phyloP scores from a whole-genome alignment of 2,797 vertebrate genomes.

The Menidia menidia region DNA sequence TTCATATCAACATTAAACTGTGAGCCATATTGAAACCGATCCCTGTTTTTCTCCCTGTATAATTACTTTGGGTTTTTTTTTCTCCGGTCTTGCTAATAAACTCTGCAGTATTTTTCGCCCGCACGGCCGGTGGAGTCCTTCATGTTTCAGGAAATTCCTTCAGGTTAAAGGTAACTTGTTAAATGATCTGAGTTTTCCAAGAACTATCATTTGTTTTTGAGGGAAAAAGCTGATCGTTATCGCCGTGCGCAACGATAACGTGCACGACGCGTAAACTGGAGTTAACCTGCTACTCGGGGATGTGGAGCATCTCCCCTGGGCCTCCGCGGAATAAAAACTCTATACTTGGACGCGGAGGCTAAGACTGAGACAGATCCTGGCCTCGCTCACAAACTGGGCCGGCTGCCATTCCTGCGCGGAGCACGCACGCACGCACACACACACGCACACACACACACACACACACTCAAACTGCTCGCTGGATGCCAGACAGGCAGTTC shows the following conservation, averaged over 20 bases:
- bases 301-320: constrained; percentile 39
- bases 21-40: too few relatives aligned
- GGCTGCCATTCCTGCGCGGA: constrained; percentile 69
- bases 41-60: too few relatives aligned
- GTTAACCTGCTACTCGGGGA: constrained; percentile 27
- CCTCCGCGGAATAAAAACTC: constrained; percentile 52
- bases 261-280: constrained; percentile 15
- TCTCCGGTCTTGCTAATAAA: too few relatives aligned
- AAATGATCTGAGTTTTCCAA: neutral
- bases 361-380: constrained; percentile 71
- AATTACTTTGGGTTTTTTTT: too few relatives aligned
- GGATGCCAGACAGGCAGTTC: constrained; percentile 68
- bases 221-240: neutral
- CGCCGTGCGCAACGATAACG: neutral
- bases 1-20: too few relatives aligned
- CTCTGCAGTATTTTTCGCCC: neutral
- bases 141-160: constrained; percentile 10
- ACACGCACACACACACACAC: constrained; percentile 32
- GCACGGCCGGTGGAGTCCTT: constrained; percentile 3
- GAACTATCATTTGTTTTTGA: neutral
- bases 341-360: constrained; percentile 67
- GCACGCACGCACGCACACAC: constrained; percentile 15
- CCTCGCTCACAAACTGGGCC: constrained; percentile 71
- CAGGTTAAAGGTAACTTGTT: constrained; percentile 1
- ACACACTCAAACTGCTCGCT: constrained; percentile 50